Evolutionary conservation across 2,888 invertebrate genomes (phyloP), one percentile per base, ranked within the genome.

Genomic region (Drosophila cognata): DNA sequence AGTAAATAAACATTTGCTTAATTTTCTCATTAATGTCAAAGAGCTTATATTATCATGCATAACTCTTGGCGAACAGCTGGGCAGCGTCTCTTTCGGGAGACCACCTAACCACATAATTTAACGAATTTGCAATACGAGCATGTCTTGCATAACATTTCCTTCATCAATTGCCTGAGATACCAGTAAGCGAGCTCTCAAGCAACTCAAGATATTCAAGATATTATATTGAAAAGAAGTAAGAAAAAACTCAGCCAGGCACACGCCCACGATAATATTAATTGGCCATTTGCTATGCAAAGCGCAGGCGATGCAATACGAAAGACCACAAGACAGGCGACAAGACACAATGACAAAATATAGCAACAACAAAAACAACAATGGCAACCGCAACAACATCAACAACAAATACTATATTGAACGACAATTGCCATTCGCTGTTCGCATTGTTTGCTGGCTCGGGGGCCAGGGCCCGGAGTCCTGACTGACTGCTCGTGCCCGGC

Each of bases 221-320:
- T 46, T 21, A 46, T 57, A 57, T 57, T 57, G 57, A 57, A 57
- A 57, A 43, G 11, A 31, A 16, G 31, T 43, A 57, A 31, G 48
- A 21, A 52, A 25, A 43, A 50, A 58, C 46, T 52, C 48, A 57
- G 29, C 21, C 50, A 55, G 72, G 66, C 89, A 71, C 90, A 90
- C 89, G 85, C 89, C 90, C 81, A 90, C 88, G 73, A 69, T 73
- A 86, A 90, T 84, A 90, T 90, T 85, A 90, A 90, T 90, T 85
- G 85, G 83, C 84, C 82, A 84, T 84, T 84, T 75, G 77, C 84
- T 83, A 83, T 82, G 81, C 81, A 81, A 82, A 68, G 65, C 74
- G 74, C 79, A 69, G 69, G 71, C 79, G 66, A 71, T 73, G 85
- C 85, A 74, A 84, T 74, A 71, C 81, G 74, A 78, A 74, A 78